phyloP scores from a whole-genome alignment of 2,797 vertebrate genomes.

The Myripristis murdjan region DNA sequence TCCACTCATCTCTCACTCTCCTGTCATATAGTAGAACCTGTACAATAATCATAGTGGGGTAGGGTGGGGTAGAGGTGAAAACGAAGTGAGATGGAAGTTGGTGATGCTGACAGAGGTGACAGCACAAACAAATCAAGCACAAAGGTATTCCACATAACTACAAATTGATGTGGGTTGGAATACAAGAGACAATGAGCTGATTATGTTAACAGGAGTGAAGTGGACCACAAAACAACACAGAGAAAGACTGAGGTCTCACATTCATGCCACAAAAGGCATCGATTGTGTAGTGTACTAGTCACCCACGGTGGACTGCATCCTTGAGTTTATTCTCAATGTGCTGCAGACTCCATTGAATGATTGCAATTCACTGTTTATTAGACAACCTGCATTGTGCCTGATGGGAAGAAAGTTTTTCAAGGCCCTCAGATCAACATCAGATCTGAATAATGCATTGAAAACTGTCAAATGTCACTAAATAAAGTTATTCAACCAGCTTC shows the following conservation, averaged over 20 bases:
- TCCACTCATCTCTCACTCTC: constrained; percentile 13
- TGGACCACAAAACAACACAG: too few species aligned
- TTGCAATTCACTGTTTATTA: constrained; percentile 4
- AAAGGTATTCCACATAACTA: neutral
- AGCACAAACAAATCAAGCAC: neutral
- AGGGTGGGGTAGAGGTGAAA: constrained; percentile 23
- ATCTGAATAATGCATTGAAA: too few species aligned
- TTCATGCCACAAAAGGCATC: constrained; percentile 18
- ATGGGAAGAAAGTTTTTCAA: constrained; percentile 34
- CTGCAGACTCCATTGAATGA: neutral
- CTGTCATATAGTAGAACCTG: constrained; percentile 6
- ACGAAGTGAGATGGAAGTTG: constrained; percentile 9
- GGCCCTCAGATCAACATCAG: constrained; percentile 12
- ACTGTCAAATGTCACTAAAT: too few species aligned
- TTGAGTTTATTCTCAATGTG: neutral
- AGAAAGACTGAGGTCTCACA: constrained; percentile 5
- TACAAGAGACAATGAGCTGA: neutral
- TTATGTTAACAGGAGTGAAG: neutral
- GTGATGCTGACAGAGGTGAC: neutral
- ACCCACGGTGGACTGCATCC: neutral
- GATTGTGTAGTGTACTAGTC: neutral
- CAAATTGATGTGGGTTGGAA: neutral
- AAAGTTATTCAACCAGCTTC: too few species aligned
- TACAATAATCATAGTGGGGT: neutral
- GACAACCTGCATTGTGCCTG: constrained; percentile 22